Percentiles rank a stretch among this genome's conserved stretches.
Evolutionary conservation across 2,888 invertebrate genomes (phyloP).

Genomic region (Leistus spinibarbis): DNA sequence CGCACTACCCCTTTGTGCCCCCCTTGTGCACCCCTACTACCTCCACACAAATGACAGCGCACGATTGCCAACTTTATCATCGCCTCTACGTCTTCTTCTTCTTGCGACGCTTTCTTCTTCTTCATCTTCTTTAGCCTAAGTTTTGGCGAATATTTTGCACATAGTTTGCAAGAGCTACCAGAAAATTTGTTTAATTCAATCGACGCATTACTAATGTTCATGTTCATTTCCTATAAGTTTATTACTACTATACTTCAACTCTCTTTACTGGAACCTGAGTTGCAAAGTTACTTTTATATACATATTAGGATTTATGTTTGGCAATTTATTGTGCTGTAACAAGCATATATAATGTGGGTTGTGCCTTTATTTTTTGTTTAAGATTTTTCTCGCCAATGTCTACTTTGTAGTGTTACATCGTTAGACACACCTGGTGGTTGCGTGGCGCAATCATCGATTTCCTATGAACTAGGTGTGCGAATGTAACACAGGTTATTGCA

Average conservation of each 20-base stretch:
- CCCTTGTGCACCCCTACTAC: too few species aligned
- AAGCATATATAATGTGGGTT: neutral
- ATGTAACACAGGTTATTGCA: neutral
- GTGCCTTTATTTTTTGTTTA: neutral
- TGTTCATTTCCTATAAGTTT: neutral
- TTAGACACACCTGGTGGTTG: conserved; percentile 19
- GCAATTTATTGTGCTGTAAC: too few species aligned
- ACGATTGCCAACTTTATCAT: neutral
- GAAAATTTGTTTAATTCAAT: neutral
- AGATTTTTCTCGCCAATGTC: neutral
- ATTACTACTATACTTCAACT: neutral
- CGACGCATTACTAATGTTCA: neutral
- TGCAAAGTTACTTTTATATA: neutral
- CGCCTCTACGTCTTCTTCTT: too few species aligned
- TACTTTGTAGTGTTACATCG: neutral
- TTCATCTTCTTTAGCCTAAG: neutral
- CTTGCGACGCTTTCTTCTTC: too few species aligned
- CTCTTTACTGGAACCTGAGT: too few species aligned
- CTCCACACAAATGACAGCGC: neutral
- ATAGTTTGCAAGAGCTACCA: too few species aligned
- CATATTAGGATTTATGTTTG: neutral
- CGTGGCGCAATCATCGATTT: conserved; percentile 13
- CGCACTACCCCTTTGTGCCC: too few species aligned
- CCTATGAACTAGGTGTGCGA: conserved; percentile 6
- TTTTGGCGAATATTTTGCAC: neutral